Conservation (phyloP, 2,888 invertebrate species). For the Chrysolina oricalcia region DNA sequence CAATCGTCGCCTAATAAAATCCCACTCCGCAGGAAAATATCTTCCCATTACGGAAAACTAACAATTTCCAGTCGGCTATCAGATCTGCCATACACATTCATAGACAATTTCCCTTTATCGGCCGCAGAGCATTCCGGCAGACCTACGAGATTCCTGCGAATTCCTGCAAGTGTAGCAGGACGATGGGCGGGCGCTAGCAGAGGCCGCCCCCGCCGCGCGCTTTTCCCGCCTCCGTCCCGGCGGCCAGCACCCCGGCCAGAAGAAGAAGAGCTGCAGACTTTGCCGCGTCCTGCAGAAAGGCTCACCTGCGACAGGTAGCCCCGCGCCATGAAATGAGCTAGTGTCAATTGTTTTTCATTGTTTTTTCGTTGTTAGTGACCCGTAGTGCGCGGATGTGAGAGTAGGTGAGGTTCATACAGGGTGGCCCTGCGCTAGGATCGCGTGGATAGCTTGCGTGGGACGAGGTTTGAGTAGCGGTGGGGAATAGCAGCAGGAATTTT, state of each 20-base stretch:
- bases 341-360: slow-evolving; percentile 13
- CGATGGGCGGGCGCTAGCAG: slow-evolving; percentile 55
- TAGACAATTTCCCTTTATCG: slow-evolving; percentile 15
- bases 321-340: slow-evolving; percentile 25
- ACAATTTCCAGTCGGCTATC: slow-evolving; percentile 10
- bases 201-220: slow-evolving; percentile 50
- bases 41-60: slow-evolving; percentile 11
- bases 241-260: slow-evolving; percentile 49
- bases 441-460: background rate
- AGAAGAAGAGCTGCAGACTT: slow-evolving; percentile 39
- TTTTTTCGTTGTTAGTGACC: slow-evolving; percentile 22
- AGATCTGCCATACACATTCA: slow-evolving; percentile 10
- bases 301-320: slow-evolving; percentile 25
- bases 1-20: slow-evolving; percentile 1
- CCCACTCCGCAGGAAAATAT: slow-evolving; percentile 15
- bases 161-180: slow-evolving; percentile 62
- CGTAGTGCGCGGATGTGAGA: slow-evolving; percentile 17
- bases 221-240: slow-evolving; percentile 58
- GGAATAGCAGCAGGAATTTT: background rate
- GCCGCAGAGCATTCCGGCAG: slow-evolving; percentile 20
- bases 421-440: background rate
- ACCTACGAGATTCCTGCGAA: slow-evolving; percentile 49
- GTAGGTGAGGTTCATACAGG: slow-evolving; percentile 27
- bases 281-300: slow-evolving; percentile 25
- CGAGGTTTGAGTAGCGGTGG: background rate